phyloP scores from a whole-genome alignment of 2,113 vertebrate species.

The Sebastes fasciatus region DNA sequence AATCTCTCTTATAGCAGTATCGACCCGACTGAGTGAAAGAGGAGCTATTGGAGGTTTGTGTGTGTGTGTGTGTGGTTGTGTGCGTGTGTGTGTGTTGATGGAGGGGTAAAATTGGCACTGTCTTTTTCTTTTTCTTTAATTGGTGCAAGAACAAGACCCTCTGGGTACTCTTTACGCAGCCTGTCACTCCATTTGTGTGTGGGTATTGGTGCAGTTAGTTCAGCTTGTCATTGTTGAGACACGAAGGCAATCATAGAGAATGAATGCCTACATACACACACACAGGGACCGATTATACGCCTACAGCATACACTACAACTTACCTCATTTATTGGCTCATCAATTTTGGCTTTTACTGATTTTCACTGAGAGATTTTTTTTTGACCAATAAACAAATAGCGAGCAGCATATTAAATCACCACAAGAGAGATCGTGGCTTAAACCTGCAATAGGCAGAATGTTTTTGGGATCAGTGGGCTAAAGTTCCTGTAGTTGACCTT shows the following conservation, averaged over 20 bases:
- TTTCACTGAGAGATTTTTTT: conserved; percentile 8
- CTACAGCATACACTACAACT: background rate
- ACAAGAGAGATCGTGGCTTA: background rate
- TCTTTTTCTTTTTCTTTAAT: conserved; percentile 69
- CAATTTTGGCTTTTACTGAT: background rate
- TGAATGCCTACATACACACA: conserved; percentile 19
- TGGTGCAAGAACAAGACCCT: conserved; percentile 68
- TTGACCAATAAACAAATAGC: background rate
- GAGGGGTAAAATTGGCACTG: conserved; percentile 63
- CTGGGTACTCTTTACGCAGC: conserved; percentile 52
- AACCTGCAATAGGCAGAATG: background rate
- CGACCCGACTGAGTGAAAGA: conserved; percentile 60
- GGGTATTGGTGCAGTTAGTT: conserved; percentile 53
- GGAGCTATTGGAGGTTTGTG: conserved; percentile 39
- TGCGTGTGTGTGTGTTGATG: conserved; percentile 35
- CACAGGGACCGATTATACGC: conserved; percentile 19
- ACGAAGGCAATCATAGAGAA: conserved; percentile 49
- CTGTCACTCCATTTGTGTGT: conserved; percentile 63
- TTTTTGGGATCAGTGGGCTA: too few species aligned
- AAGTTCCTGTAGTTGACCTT: too few species aligned
- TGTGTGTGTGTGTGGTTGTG: background rate
- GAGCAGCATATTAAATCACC: background rate
- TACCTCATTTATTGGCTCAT: conserved; percentile 24
- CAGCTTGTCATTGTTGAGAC: conserved; percentile 58
- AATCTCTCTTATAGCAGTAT: conserved; percentile 75